These are phyloP conservation scores for Phasianus colchicus DNA, from an alignment of 2,113 vertebrate species.

Conservation along the genomic window DNA sequence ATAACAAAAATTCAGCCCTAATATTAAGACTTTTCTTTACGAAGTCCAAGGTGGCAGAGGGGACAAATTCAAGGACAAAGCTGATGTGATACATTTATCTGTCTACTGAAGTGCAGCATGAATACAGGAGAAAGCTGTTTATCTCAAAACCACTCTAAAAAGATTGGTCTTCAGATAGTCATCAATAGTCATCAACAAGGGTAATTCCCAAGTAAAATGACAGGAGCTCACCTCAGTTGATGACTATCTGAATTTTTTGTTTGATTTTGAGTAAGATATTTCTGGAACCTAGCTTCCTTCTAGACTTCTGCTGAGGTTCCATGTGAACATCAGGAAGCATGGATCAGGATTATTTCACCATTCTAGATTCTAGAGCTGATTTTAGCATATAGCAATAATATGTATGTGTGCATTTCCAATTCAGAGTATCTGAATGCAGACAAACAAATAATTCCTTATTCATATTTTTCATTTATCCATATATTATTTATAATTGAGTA, in stretches of 20 bases:
- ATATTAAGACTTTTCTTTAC: neutral
- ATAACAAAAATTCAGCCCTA: neutral
- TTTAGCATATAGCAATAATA: neutral
- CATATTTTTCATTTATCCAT: neutral
- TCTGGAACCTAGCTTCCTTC: neutral
- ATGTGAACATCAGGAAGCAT: neutral
- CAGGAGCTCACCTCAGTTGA: neutral
- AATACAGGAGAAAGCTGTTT: neutral
- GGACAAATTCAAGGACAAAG: neutral
- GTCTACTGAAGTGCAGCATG: fast-evolving
- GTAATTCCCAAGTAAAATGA: neutral
- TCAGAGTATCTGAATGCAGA: neutral
- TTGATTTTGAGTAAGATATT: neutral
- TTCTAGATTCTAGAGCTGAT: neutral
- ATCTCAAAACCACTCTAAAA: neutral
- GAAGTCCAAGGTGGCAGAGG: neutral
- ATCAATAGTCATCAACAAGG: neutral
- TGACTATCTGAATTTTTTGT: neutral
- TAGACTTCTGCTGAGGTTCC: neutral
- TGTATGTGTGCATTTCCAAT: fast-evolving
- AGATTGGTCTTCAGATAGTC: neutral
- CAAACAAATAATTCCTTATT: neutral
- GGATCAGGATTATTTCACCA: too few relatives aligned
- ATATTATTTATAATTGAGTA: neutral
- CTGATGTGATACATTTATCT: neutral